Evolutionary conservation across 1,140 invertebrate species (phyloP).

Genomic region (Dendrolimus kikuchii): DNA sequence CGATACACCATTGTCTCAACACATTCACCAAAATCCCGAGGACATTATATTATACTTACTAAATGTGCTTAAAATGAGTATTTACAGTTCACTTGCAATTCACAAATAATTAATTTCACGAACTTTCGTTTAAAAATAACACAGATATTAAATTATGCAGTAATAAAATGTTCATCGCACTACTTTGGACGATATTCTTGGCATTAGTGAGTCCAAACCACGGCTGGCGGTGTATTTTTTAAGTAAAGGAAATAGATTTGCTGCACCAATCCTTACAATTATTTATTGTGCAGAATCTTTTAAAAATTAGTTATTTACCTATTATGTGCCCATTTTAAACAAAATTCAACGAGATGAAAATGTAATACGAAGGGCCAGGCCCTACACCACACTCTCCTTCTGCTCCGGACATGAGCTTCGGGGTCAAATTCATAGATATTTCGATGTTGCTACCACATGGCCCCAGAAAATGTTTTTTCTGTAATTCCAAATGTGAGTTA

Average conservation of each 20-base stretch:
- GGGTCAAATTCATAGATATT: conserved; percentile 70
- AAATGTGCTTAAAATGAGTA: conserved; percentile 6
- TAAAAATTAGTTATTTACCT: conserved; percentile 58
- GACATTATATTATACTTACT: conserved; percentile 23
- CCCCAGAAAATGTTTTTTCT: background rate
- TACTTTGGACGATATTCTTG: conserved; percentile 67
- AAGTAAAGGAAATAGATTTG: conserved; percentile 7
- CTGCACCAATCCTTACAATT: background rate
- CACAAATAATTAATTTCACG: conserved; percentile 12
- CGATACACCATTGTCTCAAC: conserved; percentile 71
- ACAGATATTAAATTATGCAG: conserved; percentile 40
- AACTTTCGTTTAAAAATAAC: conserved; percentile 37
- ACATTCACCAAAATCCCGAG: conserved; percentile 56
- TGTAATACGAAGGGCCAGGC: conserved; percentile 66
- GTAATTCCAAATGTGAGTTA: background rate
- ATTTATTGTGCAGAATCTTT: conserved; percentile 6
- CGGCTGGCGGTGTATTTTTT: conserved; percentile 48
- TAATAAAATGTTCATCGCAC: conserved; percentile 49
- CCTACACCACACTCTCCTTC: conserved; percentile 64
- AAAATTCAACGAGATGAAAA: conserved; percentile 55
- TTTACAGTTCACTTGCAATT: conserved; percentile 6
- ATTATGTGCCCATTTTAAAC: conserved; percentile 71
- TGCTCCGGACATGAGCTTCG: conserved; percentile 68
- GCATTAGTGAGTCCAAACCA: conserved; percentile 45
- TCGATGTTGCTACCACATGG: conserved; percentile 43